Evolutionary conservation across 2,888 invertebrate genomes (phyloP), one percentile per base, ranked within the genome.

Genomic region (Willowsia nigromaculata): DNA sequence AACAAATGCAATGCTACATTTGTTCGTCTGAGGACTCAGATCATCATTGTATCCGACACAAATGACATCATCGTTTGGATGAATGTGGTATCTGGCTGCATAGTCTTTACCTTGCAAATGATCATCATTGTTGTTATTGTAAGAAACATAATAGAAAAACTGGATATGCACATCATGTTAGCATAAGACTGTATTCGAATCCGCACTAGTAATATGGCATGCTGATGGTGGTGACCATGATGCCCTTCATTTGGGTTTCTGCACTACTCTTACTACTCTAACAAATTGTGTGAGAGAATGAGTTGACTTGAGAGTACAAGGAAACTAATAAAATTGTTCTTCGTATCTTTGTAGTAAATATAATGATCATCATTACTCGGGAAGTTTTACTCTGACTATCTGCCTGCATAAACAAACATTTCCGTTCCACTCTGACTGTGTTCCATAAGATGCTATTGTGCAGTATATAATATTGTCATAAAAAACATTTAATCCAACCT

Each of bases 21-120:
- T 68, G 18, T 7, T 7, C 25, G 18, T 0, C 68, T 30, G 82
- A 47, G 47, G 30, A 65, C 65, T n/a, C 65, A 65, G 40, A 47
- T 43, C n/a, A 65, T 43, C 33, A 47, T 82, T 47, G 40, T 80
- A 18, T 25, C 30, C 59, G 37, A 30, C 22, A 71, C 9, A 80
- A 53, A 84, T 71, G 84, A 84, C 71, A 84, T 84, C 84, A 84
- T 71, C 80, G 18, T 81, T 13, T 30, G 4, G 40, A 50, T 50
- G 3, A 9, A n/a, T 62, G 30, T 62, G 15, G 62, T 4, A 62
- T 62, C 30, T 30, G n/a, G n/a, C 62, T 62, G 62, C 62, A n/a
- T n/a, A 62, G 62, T 62, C 6, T 27, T 27, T 62, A 30, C 30
- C 68, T 68, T 68, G 37, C 18, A 68, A 30, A 62, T 1, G 13